These are phyloP conservation scores for Trichomalopsis sarcophagae DNA, from an alignment of 1,140 invertebrate species.

Conservation along the genomic window DNA sequence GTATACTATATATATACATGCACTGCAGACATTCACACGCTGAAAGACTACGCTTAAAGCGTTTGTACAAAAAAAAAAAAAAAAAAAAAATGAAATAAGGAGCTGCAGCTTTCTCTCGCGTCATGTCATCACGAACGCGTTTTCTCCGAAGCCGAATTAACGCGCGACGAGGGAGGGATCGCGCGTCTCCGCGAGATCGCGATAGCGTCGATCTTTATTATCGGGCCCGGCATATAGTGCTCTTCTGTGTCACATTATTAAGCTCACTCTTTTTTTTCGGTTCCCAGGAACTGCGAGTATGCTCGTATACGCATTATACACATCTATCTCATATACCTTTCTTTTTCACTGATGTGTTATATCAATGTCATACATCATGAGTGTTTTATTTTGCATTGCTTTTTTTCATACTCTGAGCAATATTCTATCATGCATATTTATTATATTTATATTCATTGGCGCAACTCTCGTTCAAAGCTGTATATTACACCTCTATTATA, in stretches of 20 bases:
- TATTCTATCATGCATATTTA: slow-evolving; percentile 9
- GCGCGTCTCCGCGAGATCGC: not conserved
- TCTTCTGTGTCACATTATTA: not conserved
- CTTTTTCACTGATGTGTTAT: not conserved
- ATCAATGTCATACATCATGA: not conserved
- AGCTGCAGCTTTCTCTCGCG: not conserved
- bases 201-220: slow-evolving; percentile 20
- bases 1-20: no score
- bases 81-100: not conserved
- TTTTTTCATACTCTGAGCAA: not conserved
- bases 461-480: not conserved
- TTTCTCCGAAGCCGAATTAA: not conserved
- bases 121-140: not conserved
- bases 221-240: not conserved
- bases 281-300: not conserved
- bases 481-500: not conserved
- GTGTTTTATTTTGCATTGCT: not conserved
- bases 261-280: not conserved
- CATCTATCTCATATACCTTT: not conserved
- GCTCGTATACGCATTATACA: not conserved
- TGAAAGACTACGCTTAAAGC: not conserved
- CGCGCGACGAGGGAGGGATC: not conserved
- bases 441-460: not conserved
- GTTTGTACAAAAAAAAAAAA: not conserved
- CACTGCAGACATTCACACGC: not conserved